Conservation (phyloP, 35 echinoderm and acorn worm species). For the Lytechinus variegatus region DNA sequence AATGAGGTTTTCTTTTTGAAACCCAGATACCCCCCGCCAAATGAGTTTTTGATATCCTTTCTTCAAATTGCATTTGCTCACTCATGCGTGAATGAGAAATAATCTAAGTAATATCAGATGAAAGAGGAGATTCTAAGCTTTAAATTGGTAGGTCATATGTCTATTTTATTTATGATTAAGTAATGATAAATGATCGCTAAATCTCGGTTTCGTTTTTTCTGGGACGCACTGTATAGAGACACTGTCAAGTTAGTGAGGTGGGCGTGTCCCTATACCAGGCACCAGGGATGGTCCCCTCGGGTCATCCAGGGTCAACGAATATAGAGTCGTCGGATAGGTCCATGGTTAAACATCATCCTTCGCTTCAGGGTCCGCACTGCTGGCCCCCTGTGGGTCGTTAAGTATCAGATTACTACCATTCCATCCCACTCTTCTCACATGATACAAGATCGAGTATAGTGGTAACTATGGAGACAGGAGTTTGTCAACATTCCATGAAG, state of each 20-base stretch:
- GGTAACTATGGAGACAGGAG: background rate
- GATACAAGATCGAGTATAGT: constrained; percentile 5
- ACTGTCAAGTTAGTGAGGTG: background rate
- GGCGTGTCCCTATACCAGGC: background rate
- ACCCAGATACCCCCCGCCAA: too few species aligned
- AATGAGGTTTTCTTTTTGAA: too few species aligned
- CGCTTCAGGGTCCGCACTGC: background rate
- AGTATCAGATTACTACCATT: background rate
- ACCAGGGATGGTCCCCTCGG: background rate
- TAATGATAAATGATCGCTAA: too few species aligned
- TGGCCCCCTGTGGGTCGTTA: background rate
- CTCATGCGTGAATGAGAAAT: too few species aligned
- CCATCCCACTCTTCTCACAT: background rate
- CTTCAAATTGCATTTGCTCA: too few species aligned
- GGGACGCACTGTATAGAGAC: background rate
- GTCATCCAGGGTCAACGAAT: background rate
- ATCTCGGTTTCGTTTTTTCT: too few species aligned
- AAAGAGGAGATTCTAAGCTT: too few species aligned
- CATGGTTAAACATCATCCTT: too few species aligned
- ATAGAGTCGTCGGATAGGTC: background rate
- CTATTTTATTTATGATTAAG: too few species aligned
- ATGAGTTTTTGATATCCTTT: too few species aligned
- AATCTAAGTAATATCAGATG: too few species aligned
- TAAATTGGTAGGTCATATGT: too few species aligned
- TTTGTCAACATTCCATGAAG: constrained; percentile 20